phyloP scores from a whole-genome alignment of 2,888 invertebrate species.

The Encarsia formosa region DNA sequence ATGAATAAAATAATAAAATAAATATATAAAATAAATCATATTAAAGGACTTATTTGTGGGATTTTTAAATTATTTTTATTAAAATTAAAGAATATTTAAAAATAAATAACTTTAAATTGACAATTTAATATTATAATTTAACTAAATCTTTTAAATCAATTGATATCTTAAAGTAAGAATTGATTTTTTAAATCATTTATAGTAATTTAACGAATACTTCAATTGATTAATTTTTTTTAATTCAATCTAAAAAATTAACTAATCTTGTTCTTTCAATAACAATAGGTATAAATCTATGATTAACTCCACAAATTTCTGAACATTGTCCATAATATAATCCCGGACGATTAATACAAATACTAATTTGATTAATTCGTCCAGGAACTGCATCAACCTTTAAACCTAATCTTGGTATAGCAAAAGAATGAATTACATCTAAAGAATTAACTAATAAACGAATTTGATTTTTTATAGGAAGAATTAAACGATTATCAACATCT shows the following conservation, averaged over 20 bases:
- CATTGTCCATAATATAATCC: slow-evolving; percentile 72
- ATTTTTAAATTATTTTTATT: too few species aligned
- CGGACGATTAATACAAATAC: slow-evolving; percentile 58
- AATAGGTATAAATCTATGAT: slow-evolving; percentile 79
- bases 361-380: slow-evolving; percentile 63
- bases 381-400: slow-evolving; percentile 65
- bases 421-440: slow-evolving; percentile 65
- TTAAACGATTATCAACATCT: slow-evolving; percentile 63
- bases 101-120: too few species aligned
- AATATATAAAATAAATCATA: too few species aligned
- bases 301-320: slow-evolving; percentile 77
- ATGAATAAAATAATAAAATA: too few species aligned
- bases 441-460: slow-evolving; percentile 63
- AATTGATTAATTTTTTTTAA: slow-evolving; percentile 44
- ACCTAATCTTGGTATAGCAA: slow-evolving; percentile 61
- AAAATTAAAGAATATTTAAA: too few species aligned
- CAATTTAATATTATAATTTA: too few species aligned
- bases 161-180: slow-evolving; percentile 56
- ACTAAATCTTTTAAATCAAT: too few species aligned
- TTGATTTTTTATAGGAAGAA: slow-evolving; percentile 60
- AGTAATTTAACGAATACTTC: neutral
- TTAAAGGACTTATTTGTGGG: too few species aligned
- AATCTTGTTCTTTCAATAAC: slow-evolving; percentile 59
- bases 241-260: slow-evolving; percentile 39
- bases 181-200: slow-evolving; percentile 10